phyloP scores from a whole-genome alignment of 2,888 invertebrate genomes.

The Augiades crinisus region DNA sequence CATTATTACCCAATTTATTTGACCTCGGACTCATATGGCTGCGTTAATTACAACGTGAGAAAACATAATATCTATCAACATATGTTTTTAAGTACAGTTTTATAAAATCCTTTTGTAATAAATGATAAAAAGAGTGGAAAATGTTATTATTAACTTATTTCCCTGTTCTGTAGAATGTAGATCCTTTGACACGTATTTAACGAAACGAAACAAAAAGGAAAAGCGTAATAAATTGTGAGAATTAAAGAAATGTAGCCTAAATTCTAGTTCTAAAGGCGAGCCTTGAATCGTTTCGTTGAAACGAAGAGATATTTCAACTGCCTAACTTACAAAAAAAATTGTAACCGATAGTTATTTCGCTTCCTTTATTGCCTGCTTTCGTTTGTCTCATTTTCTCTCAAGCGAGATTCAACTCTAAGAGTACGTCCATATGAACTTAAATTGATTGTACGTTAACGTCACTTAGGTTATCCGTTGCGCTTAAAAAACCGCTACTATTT shows the following conservation, averaged over 20 bases:
- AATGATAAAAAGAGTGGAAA: too few relatives aligned
- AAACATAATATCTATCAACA: too few relatives aligned
- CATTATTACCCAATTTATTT: too few relatives aligned
- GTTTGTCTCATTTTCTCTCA: slow-evolving; percentile 19
- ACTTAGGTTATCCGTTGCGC: slow-evolving; percentile 59
- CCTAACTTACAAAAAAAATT: not conserved
- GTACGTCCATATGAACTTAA: slow-evolving; percentile 32
- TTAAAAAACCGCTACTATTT: slow-evolving; percentile 79
- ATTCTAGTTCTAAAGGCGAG: not conserved
- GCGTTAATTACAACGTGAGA: too few relatives aligned
- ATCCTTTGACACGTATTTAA: too few relatives aligned
- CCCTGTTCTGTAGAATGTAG: too few relatives aligned
- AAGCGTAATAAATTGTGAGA: too few relatives aligned
- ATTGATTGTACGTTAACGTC: slow-evolving; percentile 35
- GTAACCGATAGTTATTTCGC: slow-evolving; percentile 14
- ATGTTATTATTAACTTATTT: too few relatives aligned
- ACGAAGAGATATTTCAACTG: slow-evolving; percentile 3
- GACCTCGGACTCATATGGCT: too few relatives aligned
- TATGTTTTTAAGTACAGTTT: too few relatives aligned
- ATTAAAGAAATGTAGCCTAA: not conserved
- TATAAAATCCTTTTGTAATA: too few relatives aligned
- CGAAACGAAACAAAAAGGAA: too few relatives aligned
- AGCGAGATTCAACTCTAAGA: slow-evolving; percentile 35
- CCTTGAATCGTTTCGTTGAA: not conserved
- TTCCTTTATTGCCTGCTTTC: slow-evolving; percentile 11